Percentiles rank a stretch among this genome's conserved stretches.
Conservation (phyloP, 2,113 vertebrate genomes). For the Semicossyphus pulcher region DNA sequence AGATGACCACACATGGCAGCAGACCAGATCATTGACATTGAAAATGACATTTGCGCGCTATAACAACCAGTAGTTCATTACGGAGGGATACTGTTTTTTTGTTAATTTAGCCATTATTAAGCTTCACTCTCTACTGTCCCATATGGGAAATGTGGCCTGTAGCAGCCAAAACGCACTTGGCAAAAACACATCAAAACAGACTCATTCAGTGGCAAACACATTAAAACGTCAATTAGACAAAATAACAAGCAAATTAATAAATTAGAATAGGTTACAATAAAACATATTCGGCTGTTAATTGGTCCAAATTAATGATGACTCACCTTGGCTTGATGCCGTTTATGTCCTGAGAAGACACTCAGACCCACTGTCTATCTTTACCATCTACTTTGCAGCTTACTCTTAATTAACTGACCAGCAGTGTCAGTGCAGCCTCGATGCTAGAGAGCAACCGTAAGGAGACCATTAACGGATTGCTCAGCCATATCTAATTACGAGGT, state of each 20-base stretch:
- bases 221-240: background rate
- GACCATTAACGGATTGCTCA: constrained; percentile 39
- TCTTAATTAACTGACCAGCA: constrained; percentile 35
- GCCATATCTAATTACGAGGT: constrained; percentile 47
- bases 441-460: constrained; percentile 19
- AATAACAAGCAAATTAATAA: background rate
- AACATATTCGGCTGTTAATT: too few relatives aligned
- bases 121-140: constrained; percentile 13
- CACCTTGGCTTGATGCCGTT: background rate
- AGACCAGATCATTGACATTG: background rate
- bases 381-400: constrained; percentile 23
- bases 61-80: background rate
- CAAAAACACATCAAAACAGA: background rate
- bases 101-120: constrained; percentile 19
- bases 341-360: background rate
- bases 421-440: constrained; percentile 7
- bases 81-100: background rate
- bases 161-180: constrained; percentile 4
- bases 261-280: too few relatives aligned
- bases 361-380: constrained; percentile 19
- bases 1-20: background rate
- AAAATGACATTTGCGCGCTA: background rate
- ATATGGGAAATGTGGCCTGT: background rate
- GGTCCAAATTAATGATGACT: too few relatives aligned
- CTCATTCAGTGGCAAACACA: background rate